A percentile compares a stretch with the other conserved stretches of the same genome.
These are phyloP conservation scores for Platichthys stellatus DNA, from an alignment of 2,113 vertebrate genomes.

Conservation along the genomic window DNA sequence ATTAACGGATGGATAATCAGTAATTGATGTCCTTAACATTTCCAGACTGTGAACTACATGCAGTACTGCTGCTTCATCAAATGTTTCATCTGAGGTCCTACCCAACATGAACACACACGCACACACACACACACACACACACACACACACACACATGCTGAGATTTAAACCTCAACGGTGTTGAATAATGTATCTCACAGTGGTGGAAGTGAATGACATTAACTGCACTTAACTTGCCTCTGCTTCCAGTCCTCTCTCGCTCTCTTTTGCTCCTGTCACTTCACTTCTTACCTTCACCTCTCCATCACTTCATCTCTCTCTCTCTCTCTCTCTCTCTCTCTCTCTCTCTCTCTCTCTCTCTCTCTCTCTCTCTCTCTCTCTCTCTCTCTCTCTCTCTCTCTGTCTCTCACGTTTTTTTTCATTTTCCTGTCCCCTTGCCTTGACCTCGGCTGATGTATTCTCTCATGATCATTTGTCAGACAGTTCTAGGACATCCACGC, in stretches of 20 bases:
- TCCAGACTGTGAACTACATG: too few relatives aligned
- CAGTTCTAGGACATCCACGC: slow-evolving; percentile 58
- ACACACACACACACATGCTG: slow-evolving; percentile 14
- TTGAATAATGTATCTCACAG: slow-evolving; percentile 66
- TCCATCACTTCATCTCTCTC: slow-evolving; percentile 14
- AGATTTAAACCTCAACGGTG: slow-evolving; percentile 28
- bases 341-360: slow-evolving; percentile 12
- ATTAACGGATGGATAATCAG: too few relatives aligned
- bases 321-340: slow-evolving; percentile 6
- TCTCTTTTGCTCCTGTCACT: slow-evolving; percentile 13
- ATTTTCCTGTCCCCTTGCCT: slow-evolving; percentile 37
- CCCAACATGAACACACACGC: background rate
- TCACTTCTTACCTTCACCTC: slow-evolving; percentile 16
- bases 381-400: slow-evolving; percentile 27
- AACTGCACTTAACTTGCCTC: slow-evolving; percentile 56
- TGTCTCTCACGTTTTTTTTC: slow-evolving; percentile 17
- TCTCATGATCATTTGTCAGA: slow-evolving; percentile 63
- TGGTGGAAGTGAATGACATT: slow-evolving; percentile 52
- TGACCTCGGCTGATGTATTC: slow-evolving; percentile 70
- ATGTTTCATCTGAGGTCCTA: background rate
- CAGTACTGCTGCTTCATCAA: too few relatives aligned
- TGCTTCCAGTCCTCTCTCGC: slow-evolving; percentile 4
- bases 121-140: slow-evolving; percentile 11
- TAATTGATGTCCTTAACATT: too few relatives aligned
- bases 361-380: background rate